These are phyloP conservation scores for Lucinisca nassula DNA, from an alignment of 2,888 invertebrate species.

Conservation along the genomic window DNA sequence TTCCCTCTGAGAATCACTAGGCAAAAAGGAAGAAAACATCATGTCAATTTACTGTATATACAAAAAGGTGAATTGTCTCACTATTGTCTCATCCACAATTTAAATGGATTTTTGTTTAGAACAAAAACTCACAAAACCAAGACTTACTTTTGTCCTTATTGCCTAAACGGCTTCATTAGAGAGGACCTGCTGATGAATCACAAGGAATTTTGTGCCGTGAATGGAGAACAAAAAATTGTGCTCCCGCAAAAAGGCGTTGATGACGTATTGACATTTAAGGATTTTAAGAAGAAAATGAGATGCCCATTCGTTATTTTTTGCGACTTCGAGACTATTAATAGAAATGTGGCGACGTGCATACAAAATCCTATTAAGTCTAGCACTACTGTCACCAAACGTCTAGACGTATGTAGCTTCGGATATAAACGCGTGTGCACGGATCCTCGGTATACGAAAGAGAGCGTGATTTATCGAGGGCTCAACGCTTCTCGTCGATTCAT, in stretches of 20 bases:
- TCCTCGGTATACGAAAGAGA: slow-evolving; percentile 13
- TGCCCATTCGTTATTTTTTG: slow-evolving; percentile 57
- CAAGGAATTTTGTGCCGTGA: slow-evolving; percentile 31
- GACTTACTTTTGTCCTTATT: slow-evolving; percentile 55
- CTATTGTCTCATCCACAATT: slow-evolving; percentile 59
- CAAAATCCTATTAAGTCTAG: not conserved
- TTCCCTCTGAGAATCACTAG: slow-evolving; percentile 53
- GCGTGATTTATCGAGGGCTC: slow-evolving; percentile 5
- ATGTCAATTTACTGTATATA: slow-evolving; percentile 60
- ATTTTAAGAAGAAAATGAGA: slow-evolving; percentile 51
- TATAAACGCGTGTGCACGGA: slow-evolving; percentile 17
- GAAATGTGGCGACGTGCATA: slow-evolving; percentile 25
- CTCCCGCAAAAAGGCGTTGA: slow-evolving; percentile 50
- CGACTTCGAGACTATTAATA: slow-evolving; percentile 57
- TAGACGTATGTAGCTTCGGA: slow-evolving; percentile 15
- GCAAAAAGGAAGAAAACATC: slow-evolving; percentile 37
- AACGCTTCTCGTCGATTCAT: slow-evolving; percentile 4
- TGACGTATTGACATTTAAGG: slow-evolving; percentile 57
- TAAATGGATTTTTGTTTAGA: slow-evolving; percentile 58
- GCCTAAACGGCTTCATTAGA: slow-evolving; percentile 54
- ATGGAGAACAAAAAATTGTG: slow-evolving; percentile 54
- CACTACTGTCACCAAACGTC: not conserved
- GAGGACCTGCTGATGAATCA: slow-evolving; percentile 36
- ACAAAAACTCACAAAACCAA: not conserved
- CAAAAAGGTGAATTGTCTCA: slow-evolving; percentile 47